Percentiles rank a stretch among this genome's conserved stretches.
Evolutionary conservation across 2,797 vertebrate genomes (phyloP).

Genomic region (Hephaestus fuliginosus): DNA sequence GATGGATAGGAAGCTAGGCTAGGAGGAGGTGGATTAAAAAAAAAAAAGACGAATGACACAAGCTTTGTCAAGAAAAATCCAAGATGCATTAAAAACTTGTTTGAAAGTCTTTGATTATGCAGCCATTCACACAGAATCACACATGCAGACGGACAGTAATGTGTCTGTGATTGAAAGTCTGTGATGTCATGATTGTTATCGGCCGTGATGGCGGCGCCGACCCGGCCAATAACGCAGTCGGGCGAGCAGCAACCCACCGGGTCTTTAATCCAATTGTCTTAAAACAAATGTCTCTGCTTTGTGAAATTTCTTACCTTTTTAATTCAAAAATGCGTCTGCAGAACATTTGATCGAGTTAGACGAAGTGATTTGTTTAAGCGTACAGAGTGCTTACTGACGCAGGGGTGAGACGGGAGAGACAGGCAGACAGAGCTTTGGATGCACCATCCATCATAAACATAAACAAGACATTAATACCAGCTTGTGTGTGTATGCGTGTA

Average conservation of each 20-base stretch:
- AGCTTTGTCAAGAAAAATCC: slow-evolving; percentile 20
- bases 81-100: slow-evolving; percentile 4
- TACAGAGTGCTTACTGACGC: slow-evolving; percentile 66
- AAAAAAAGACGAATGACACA: slow-evolving; percentile 4
- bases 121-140: slow-evolving; percentile 19
- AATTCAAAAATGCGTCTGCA: slow-evolving; percentile 83
- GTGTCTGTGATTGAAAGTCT: slow-evolving; percentile 33
- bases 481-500: neutral
- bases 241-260: slow-evolving; percentile 41
- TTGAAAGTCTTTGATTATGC: slow-evolving; percentile 32
- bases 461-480: slow-evolving; percentile 81
- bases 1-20: slow-evolving; percentile 22
- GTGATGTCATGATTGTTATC: slow-evolving; percentile 67
- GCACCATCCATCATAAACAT: slow-evolving; percentile 83
- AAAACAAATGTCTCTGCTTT: slow-evolving; percentile 82
- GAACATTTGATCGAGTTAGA: slow-evolving; percentile 81
- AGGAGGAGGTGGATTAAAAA: slow-evolving; percentile 3
- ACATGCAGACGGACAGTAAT: slow-evolving; percentile 8
- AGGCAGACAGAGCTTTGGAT: slow-evolving; percentile 63
- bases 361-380: slow-evolving; percentile 80
- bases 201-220: slow-evolving; percentile 77
- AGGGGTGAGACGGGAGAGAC: slow-evolving; percentile 57
- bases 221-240: slow-evolving; percentile 46
- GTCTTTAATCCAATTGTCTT: slow-evolving; percentile 82
- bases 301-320: slow-evolving; percentile 84